Conservation (phyloP, 1,140 invertebrate species). For the Theocolax elegans region DNA sequence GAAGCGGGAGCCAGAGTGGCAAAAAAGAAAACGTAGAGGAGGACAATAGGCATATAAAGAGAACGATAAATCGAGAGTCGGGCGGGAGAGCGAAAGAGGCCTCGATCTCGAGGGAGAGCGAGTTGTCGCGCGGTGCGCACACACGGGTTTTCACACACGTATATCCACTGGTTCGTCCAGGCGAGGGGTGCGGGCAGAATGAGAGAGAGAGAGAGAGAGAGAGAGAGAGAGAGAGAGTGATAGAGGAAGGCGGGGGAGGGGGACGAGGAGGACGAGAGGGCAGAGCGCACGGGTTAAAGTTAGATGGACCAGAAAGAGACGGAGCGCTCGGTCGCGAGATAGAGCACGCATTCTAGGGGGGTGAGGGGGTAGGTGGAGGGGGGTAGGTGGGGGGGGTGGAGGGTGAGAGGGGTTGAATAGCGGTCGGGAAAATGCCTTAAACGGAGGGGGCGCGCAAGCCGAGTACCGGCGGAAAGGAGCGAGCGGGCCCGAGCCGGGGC, state of each 20-base stretch:
- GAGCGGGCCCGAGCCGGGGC: constrained; percentile 51
- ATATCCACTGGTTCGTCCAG: no score
- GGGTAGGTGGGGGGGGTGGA: constrained; percentile 19
- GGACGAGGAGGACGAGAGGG: constrained; percentile 20
- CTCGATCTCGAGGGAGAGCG: no score
- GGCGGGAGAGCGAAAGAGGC: constrained; percentile 32
- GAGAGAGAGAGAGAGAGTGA: background rate
- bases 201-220: background rate
- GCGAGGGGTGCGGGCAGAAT: background rate
- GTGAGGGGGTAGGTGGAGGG: background rate
- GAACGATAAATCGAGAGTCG: constrained; percentile 29
- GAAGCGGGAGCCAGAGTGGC: background rate
- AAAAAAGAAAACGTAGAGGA: background rate
- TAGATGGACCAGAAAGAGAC: no score
- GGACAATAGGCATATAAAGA: constrained; percentile 31
- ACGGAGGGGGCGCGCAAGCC: constrained; percentile 34
- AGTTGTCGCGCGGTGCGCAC: no score
- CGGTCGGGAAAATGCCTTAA: constrained; percentile 55
- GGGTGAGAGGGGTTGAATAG: constrained; percentile 54
- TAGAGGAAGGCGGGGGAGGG: no score
- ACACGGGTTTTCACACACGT: no score
- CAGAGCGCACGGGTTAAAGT: constrained; percentile 24
- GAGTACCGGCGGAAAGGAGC: constrained; percentile 49
- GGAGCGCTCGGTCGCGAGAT: no score
- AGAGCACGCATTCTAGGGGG: background rate